phyloP scores from a whole-genome alignment of 2,113 vertebrate genomes.

The Odocoileus hemionus region DNA sequence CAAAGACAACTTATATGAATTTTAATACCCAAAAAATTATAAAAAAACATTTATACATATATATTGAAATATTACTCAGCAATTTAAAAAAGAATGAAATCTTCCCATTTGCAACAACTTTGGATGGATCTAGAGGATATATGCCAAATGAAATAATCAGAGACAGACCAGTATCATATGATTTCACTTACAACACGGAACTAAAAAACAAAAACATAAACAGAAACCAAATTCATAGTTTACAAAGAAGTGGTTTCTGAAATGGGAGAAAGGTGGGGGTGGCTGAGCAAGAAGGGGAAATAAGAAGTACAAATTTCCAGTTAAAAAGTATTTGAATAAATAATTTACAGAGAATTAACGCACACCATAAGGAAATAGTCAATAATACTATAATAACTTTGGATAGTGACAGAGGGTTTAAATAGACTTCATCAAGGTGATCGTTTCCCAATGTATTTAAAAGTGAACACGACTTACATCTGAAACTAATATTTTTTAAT shows the following conservation, averaged over 20 bases:
- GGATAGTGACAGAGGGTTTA: neutral
- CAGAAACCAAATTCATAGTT: neutral
- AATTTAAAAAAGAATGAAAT: neutral
- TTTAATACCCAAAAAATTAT: neutral
- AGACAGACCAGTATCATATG: neutral
- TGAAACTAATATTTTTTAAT: neutral
- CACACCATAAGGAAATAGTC: neutral
- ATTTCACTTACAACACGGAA: neutral
- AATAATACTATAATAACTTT: neutral
- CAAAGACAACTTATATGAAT: too few relatives aligned
- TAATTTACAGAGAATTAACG: neutral
- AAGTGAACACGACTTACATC: neutral
- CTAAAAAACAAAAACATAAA: neutral
- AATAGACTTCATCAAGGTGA: neutral
- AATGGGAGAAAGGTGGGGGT: neutral
- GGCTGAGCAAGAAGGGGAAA: neutral
- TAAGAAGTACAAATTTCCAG: neutral
- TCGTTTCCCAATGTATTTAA: neutral
- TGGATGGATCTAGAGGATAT: neutral
- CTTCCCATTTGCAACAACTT: neutral
- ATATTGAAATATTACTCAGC: neutral
- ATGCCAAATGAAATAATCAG: neutral
- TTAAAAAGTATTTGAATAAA: neutral
- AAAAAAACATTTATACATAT: neutral
- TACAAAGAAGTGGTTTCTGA: neutral